Percentiles rank a stretch among this genome's conserved stretches.
Evolutionary conservation across 2,888 invertebrate species (phyloP).

Genomic region (Orthosia incerta): DNA sequence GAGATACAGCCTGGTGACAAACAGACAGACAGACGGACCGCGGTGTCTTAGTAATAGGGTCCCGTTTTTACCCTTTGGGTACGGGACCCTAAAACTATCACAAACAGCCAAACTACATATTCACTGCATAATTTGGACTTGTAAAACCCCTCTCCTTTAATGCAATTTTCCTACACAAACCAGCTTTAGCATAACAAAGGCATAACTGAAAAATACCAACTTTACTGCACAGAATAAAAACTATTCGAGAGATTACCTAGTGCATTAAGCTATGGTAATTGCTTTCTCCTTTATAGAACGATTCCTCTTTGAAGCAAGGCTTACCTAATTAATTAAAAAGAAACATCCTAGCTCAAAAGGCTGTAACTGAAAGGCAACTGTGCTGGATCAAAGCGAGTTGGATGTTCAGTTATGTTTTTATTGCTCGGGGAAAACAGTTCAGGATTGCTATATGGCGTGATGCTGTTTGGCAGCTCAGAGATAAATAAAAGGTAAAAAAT

Average conservation of each 20-base stretch:
- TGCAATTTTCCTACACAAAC: neutral
- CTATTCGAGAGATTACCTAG: slow-evolving; percentile 5
- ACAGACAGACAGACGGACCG: too few relatives aligned
- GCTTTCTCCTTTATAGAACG: neutral
- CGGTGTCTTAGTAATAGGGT: too few relatives aligned
- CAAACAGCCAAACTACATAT: neutral
- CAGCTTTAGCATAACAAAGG: neutral
- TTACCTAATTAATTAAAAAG: slow-evolving; percentile 40
- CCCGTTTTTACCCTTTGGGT: too few relatives aligned
- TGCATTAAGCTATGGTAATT: slow-evolving; percentile 14
- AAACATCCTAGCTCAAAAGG: slow-evolving; percentile 13
- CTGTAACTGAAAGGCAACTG: neutral
- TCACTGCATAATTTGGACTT: neutral
- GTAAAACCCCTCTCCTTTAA: neutral
- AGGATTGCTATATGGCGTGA: too few relatives aligned
- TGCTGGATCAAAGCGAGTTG: slow-evolving; percentile 1
- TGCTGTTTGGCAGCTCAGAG: too few relatives aligned
- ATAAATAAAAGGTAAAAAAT: too few relatives aligned
- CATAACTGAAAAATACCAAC: neutral
- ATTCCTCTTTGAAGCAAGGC: slow-evolving; percentile 31
- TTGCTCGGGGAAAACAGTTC: neutral
- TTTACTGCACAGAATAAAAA: neutral
- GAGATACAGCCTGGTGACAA: too few relatives aligned
- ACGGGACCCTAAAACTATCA: too few relatives aligned
- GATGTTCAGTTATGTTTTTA: neutral